Evolutionary conservation across 2,113 vertebrate genomes (phyloP), one percentile per base, ranked within the genome.

Genomic region (Leptobrachium leishanense): DNA sequence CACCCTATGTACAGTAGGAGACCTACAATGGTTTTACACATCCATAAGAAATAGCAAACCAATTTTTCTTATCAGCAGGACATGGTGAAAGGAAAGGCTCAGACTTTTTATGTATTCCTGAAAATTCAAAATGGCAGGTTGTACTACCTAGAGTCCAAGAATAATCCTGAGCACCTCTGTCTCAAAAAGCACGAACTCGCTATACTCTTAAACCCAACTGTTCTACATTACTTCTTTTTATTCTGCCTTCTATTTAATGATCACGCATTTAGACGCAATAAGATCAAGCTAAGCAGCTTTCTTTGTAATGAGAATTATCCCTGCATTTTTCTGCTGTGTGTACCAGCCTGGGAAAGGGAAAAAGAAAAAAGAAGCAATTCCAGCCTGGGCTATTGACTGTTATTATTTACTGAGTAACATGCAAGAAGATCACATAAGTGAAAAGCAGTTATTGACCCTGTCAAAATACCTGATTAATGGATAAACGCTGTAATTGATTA

Each of bases 401-500:
- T 89, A 87, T 84, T 86, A 81, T 88, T 94, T 86, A 89, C 91
- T 90, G 83, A 86, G 88, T 92, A 93, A 92, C 59, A 11, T 31
- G 81, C 84, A 92, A 86, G 86, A 86, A 88, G 90, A 88, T 89
- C 87, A 90, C 89, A 85, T 91, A 93, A 93, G 89, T 87, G 89
- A 89, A 88, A 89, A 89, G 90, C 92, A 91, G 93, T 95, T 96
- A 95, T 92, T 95, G 94, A 92, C 91, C 94, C 91, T 94, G 93
- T 95, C 94, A 91, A 91, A 90, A 86, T 74, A 90, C 91, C 94
- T 96, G 96, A 97, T 98, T 94, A 97, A 96, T 98, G 94, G 95
- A 96, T 96, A 95, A 91, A 95, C 88, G 92, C 90, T 93, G 94
- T 96, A 96, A 98, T 92, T 98, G 96, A 98, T 98, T 98, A 97